phyloP scores from a whole-genome alignment of 1,140 invertebrate species.

The Maconellicoccus hirsutus region DNA sequence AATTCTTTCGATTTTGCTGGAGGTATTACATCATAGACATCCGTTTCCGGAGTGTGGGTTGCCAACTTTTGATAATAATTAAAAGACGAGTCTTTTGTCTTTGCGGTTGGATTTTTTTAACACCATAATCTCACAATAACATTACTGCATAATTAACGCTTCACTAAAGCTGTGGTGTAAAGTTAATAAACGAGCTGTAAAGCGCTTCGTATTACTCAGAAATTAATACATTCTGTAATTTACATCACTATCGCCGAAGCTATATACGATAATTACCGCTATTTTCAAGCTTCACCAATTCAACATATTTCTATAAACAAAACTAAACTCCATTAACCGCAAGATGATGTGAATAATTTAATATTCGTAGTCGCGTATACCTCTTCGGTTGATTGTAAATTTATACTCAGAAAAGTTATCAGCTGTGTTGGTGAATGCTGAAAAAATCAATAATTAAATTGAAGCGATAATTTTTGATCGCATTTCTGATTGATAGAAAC shows the following conservation, averaged over 20 bases:
- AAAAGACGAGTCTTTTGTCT: background rate
- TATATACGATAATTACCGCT: background rate
- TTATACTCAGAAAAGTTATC: no score
- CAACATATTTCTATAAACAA: background rate
- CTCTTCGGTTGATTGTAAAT: no score
- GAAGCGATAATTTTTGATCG: no score
- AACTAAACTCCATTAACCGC: background rate
- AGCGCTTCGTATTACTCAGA: background rate
- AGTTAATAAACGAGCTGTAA: background rate
- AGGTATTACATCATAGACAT: background rate
- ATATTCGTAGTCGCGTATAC: background rate
- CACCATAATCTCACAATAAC: background rate
- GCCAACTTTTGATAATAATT: background rate
- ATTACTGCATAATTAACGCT: background rate
- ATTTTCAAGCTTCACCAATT: background rate
- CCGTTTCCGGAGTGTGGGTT: constrained; percentile 1
- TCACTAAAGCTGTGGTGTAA: background rate
- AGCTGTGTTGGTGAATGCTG: no score
- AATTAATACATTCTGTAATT: background rate
- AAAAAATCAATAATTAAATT: no score
- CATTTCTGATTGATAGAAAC: no score
- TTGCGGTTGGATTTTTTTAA: background rate
- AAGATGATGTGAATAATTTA: background rate
- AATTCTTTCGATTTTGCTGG: background rate
- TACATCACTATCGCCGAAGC: background rate